These are phyloP conservation scores for Autographa pulchrina DNA, from an alignment of 2,888 invertebrate species.

Conservation along the genomic window DNA sequence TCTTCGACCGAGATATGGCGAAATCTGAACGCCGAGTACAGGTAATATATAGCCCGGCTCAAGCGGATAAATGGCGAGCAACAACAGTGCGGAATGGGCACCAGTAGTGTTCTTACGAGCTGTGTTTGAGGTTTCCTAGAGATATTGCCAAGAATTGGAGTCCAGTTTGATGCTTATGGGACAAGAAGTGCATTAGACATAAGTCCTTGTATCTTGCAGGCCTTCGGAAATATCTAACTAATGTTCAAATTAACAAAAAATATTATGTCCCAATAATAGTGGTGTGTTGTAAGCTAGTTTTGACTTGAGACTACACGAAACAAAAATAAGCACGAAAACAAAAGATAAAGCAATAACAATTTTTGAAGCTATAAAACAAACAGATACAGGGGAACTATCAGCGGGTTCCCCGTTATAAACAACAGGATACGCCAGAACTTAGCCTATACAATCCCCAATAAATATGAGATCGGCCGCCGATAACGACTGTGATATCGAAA, in stretches of 20 bases:
- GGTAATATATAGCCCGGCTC: background rate
- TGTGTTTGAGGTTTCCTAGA: conserved; percentile 2
- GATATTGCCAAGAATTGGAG: conserved; percentile 4
- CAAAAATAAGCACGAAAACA: background rate
- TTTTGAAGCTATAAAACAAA: background rate
- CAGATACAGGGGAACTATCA: conserved; percentile 1
- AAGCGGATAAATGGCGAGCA: conserved; percentile 3
- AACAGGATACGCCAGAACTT: conserved; percentile 40
- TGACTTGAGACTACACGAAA: no score
- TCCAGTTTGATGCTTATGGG: background rate
- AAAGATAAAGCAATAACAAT: background rate
- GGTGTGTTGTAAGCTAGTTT: no score
- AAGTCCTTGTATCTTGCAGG: background rate
- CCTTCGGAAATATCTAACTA: background rate
- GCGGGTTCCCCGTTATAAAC: conserved; percentile 40
- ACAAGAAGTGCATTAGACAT: background rate
- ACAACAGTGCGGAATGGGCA: background rate
- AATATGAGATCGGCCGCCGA: conserved; percentile 49
- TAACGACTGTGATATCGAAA: conserved; percentile 42
- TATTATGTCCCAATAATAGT: no score
- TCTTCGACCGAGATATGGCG: conserved; percentile 1
- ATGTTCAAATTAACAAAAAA: background rate
- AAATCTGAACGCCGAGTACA: conserved; percentile 3
- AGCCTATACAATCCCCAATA: conserved; percentile 44
- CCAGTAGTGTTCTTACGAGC: conserved; percentile 4